phyloP scores from a whole-genome alignment of 2,797 vertebrate species.

The Macropodus opercularis region DNA sequence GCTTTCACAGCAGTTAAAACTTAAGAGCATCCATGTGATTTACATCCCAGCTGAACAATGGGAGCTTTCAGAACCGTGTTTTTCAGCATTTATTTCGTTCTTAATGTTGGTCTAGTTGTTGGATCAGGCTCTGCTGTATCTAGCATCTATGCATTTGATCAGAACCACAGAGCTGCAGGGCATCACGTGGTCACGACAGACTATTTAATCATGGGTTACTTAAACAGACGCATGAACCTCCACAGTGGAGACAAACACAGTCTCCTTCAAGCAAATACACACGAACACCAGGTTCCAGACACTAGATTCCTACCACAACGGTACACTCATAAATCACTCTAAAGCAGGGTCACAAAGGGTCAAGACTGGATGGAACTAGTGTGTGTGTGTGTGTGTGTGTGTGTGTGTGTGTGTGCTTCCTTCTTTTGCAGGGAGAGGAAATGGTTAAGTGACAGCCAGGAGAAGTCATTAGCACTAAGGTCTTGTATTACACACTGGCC shows the following conservation, averaged over 20 bases:
- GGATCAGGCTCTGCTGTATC: too few species aligned
- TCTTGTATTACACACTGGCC: slow-evolving; percentile 66
- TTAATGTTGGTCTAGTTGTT: too few species aligned
- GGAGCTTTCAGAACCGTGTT: background rate
- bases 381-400: slow-evolving; percentile 29
- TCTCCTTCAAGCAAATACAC: slow-evolving; percentile 9
- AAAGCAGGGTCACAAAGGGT: slow-evolving; percentile 60
- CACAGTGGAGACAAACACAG: slow-evolving; percentile 6
- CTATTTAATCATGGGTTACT: slow-evolving; percentile 35
- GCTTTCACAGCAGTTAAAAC: slow-evolving; percentile 19
- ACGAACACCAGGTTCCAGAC: slow-evolving; percentile 28
- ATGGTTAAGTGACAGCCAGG: slow-evolving; percentile 74
- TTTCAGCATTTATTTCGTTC: too few species aligned
- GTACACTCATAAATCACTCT: slow-evolving; percentile 72
- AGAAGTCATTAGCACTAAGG: slow-evolving; percentile 67
- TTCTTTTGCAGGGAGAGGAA: slow-evolving; percentile 59
- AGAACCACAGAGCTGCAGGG: too few species aligned
- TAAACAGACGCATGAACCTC: slow-evolving; percentile 27
- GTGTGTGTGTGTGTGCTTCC: too few species aligned
- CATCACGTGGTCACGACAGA: slow-evolving; percentile 24
- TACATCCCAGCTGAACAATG: slow-evolving; percentile 12
- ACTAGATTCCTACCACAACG: slow-evolving; percentile 43
- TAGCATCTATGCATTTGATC: too few species aligned
- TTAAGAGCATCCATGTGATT: slow-evolving; percentile 26
- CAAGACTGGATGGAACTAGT: slow-evolving; percentile 36